Conservation (phyloP, 2,888 invertebrate genomes). For the Lepidochitona cinerea region DNA sequence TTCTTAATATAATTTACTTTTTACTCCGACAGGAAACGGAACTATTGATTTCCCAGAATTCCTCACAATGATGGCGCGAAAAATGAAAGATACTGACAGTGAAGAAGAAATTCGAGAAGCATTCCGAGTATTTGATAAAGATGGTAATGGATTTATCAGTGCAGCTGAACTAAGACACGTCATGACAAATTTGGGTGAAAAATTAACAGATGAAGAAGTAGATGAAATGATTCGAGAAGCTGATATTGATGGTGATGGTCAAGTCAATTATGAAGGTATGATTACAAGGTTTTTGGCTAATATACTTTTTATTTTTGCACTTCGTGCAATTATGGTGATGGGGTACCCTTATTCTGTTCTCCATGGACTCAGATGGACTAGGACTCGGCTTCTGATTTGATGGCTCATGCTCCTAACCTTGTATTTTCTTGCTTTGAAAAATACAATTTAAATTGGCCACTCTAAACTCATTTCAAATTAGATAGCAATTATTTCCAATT, state of each 20-base stretch:
- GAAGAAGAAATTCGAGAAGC: conserved; percentile 99
- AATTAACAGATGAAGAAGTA: conserved; percentile 98
- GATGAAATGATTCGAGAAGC: conserved; percentile 99
- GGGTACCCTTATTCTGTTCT: too few relatives aligned
- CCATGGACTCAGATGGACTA: too few relatives aligned
- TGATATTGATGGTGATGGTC: conserved; percentile 98
- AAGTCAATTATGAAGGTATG: conserved; percentile 93
- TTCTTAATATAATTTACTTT: too few relatives aligned
- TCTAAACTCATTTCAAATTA: too few relatives aligned
- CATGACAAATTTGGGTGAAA: conserved; percentile 99
- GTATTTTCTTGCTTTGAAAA: too few relatives aligned
- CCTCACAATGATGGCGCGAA: conserved; percentile 99
- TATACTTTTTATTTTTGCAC: too few relatives aligned
- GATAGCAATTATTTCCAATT: too few relatives aligned
- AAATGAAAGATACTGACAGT: conserved; percentile 99
- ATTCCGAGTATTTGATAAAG: conserved; percentile 98
- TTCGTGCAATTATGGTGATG: too few relatives aligned
- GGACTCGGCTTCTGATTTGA: too few relatives aligned
- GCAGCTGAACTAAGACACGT: conserved; percentile 98
- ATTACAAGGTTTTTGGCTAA: too few relatives aligned
- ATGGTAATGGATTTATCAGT: conserved; percentile 98
- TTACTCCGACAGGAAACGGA: conserved; percentile 98
- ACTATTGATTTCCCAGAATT: conserved; percentile 99
- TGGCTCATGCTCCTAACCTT: too few relatives aligned
- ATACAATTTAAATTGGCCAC: too few relatives aligned